Conservation (phyloP, 2,113 vertebrate species). For the Anarrhichthys ocellatus region DNA sequence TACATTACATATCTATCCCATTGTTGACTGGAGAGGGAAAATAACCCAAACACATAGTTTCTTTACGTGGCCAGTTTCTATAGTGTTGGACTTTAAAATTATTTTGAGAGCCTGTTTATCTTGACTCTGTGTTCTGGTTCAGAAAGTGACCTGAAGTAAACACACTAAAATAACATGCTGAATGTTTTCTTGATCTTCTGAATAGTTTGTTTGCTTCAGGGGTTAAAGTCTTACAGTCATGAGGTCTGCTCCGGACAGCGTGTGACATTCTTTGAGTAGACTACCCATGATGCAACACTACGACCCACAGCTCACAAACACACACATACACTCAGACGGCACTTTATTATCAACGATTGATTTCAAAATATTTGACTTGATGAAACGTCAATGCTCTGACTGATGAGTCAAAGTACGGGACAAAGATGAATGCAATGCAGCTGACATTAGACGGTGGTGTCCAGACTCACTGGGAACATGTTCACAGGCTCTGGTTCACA, state of each 20-base stretch:
- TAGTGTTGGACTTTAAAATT: neutral
- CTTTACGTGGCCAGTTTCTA: neutral
- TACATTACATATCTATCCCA: neutral
- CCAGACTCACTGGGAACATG: neutral
- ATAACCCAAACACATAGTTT: neutral
- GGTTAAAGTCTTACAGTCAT: conserved; percentile 42
- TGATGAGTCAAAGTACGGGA: neutral
- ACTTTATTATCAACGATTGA: neutral
- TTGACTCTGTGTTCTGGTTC: neutral
- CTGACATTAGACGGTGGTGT: neutral
- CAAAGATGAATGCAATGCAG: neutral
- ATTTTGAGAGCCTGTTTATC: neutral
- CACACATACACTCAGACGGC: neutral
- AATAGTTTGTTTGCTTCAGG: neutral
- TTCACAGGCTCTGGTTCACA: neutral
- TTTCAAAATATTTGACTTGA: neutral
- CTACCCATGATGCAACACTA: neutral
- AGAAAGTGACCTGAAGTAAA: neutral
- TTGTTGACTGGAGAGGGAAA: neutral
- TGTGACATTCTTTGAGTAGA: conserved; percentile 13
- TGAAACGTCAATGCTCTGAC: neutral
- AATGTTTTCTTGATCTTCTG: neutral
- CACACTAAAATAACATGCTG: too few species aligned
- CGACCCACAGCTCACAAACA: neutral
- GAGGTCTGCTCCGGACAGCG: neutral